Percentiles rank a stretch among this genome's conserved stretches.
These are phyloP conservation scores for Tapirus indicus DNA, from an alignment of 2,797 vertebrate genomes.

Conservation along the genomic window DNA sequence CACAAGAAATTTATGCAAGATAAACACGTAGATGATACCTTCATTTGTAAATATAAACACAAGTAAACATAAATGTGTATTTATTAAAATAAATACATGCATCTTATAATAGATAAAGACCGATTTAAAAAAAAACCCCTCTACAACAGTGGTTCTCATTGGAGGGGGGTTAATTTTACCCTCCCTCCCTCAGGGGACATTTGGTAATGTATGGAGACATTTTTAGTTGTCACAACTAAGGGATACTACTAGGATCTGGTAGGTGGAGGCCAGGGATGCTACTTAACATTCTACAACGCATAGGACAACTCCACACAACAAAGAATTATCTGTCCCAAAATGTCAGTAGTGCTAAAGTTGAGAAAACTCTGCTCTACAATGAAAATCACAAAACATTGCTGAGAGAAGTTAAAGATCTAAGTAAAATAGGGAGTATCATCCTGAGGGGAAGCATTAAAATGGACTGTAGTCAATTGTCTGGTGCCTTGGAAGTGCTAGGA, in stretches of 20 bases:
- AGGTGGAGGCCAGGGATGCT: neutral
- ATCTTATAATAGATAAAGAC: neutral
- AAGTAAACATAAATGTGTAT: neutral
- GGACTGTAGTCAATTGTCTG: neutral
- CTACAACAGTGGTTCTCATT: neutral
- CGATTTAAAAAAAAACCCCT: neutral
- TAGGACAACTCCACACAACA: neutral
- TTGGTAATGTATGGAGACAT: neutral
- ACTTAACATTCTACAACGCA: neutral
- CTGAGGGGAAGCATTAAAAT: neutral
- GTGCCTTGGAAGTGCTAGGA: constrained; percentile 10
- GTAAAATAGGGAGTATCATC: neutral
- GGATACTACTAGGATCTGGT: neutral
- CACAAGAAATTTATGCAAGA: neutral
- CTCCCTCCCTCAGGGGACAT: neutral
- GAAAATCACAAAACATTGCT: neutral
- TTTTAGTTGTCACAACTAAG: neutral
- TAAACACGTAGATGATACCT: neutral
- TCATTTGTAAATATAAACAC: neutral
- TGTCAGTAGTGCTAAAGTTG: neutral
- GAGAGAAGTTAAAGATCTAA: neutral
- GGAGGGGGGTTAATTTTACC: neutral
- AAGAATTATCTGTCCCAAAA: neutral
- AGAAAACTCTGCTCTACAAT: neutral
- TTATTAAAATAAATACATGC: constrained; percentile 14